These are phyloP conservation scores for Melanerpes formicivorus DNA, from an alignment of 2,113 vertebrate species.

Conservation along the genomic window DNA sequence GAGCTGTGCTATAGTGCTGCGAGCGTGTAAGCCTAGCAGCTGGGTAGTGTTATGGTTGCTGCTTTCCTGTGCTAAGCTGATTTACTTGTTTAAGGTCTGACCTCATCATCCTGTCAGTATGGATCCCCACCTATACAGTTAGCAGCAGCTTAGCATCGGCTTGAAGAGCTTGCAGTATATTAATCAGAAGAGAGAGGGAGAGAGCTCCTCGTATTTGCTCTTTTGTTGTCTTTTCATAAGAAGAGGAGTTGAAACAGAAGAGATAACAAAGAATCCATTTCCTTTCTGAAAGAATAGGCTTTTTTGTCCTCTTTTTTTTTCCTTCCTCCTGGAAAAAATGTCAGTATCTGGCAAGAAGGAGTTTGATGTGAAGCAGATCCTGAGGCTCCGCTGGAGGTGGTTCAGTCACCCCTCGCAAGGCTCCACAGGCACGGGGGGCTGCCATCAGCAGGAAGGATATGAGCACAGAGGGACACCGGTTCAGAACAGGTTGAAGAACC, in stretches of 20 bases:
- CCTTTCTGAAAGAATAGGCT: slow-evolving; percentile 67
- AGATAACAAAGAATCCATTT: slow-evolving; percentile 77
- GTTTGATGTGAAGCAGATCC: slow-evolving; percentile 98
- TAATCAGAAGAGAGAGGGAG: slow-evolving; percentile 34
- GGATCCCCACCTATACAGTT: slow-evolving; percentile 82
- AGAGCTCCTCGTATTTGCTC: slow-evolving; percentile 40
- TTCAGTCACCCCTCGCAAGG: slow-evolving; percentile 93
- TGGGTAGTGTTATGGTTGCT: slow-evolving; percentile 69
- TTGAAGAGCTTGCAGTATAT: slow-evolving; percentile 61
- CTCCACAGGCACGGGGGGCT: slow-evolving; percentile 85
- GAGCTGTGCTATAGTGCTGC: slow-evolving; percentile 39
- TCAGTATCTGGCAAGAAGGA: slow-evolving; percentile 95
- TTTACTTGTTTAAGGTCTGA: slow-evolving; percentile 92
- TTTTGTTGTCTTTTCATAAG: slow-evolving; percentile 71
- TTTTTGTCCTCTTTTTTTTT: slow-evolving; percentile 69
- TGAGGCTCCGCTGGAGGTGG: slow-evolving; percentile 96
- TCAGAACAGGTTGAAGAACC: slow-evolving; percentile 90
- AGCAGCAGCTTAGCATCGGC: slow-evolving; percentile 76
- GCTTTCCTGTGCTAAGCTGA: slow-evolving; percentile 84
- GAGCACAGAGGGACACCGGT: slow-evolving; percentile 88
- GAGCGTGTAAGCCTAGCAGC: slow-evolving; percentile 74
- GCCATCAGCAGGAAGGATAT: slow-evolving; percentile 92
- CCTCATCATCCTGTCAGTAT: slow-evolving; percentile 88
- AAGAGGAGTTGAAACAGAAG: slow-evolving; percentile 66
- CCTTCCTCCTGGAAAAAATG: slow-evolving; percentile 74